A percentile compares a stretch with the other conserved stretches of the same genome.
phyloP scores from a whole-genome alignment of 1,140 invertebrate genomes.

The Zaprionus davidi region DNA sequence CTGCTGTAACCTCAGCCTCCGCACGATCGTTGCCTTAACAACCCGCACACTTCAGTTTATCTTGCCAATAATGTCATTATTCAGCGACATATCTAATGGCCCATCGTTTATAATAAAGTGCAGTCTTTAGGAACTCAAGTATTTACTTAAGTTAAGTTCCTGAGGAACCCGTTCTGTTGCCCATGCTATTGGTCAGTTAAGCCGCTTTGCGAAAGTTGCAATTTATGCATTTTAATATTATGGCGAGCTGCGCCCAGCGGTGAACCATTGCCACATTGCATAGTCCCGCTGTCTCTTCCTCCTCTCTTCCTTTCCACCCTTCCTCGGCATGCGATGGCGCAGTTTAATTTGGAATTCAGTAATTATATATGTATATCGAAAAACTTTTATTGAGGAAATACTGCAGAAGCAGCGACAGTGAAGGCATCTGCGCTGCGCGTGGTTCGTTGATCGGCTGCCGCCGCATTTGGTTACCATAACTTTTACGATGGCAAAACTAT shows the following conservation, averaged over 20 bases:
- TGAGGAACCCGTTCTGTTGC: constrained; percentile 56
- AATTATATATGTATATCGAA: constrained; percentile 45
- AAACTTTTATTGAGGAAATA: constrained; percentile 22
- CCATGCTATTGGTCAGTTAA: constrained; percentile 34
- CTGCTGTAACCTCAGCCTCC: too few species aligned
- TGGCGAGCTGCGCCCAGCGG: constrained; percentile 40
- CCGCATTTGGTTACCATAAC: constrained; percentile 63
- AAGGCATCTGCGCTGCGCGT: constrained; percentile 45
- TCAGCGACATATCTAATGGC: constrained; percentile 9
- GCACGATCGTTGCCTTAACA: too few species aligned
- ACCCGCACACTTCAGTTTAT: not conserved
- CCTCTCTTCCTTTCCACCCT: constrained; percentile 32
- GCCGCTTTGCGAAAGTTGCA: constrained; percentile 72
- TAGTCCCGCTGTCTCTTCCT: constrained; percentile 21
- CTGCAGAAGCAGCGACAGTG: constrained; percentile 1
- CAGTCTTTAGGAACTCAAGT: constrained; percentile 24
- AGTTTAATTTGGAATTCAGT: constrained; percentile 53
- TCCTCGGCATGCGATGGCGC: constrained; percentile 36
- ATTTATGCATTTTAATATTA: constrained; percentile 64
- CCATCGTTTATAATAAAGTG: constrained; percentile 18
- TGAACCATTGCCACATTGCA: constrained; percentile 31
- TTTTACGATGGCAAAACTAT: constrained; percentile 55
- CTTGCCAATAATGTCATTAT: constrained; percentile 27
- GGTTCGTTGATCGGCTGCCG: constrained; percentile 61
- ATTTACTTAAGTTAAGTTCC: constrained; percentile 2